Evolutionary conservation across 2,797 vertebrate genomes (phyloP).

Genomic region (Linurgus olivaceus): DNA sequence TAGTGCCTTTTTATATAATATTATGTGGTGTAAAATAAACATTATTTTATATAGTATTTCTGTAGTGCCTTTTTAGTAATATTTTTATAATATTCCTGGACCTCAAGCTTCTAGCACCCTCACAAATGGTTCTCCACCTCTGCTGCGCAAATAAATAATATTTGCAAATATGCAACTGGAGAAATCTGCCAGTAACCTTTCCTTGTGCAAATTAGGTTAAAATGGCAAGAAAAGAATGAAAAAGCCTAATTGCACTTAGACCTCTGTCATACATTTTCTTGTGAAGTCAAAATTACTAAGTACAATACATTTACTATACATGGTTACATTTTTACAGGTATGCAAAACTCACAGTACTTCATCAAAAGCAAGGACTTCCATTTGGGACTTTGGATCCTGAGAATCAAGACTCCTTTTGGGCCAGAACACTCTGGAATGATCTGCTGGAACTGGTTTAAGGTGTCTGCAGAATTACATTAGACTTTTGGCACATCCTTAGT

Average conservation of each 20-base stretch:
- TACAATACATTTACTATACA: neutral
- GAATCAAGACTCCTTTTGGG: neutral
- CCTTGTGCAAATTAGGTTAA: neutral
- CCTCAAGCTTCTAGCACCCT: neutral
- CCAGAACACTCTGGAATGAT: neutral
- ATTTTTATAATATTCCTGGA: neutral
- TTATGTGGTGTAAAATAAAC: neutral
- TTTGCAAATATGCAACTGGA: neutral
- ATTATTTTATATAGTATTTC: neutral
- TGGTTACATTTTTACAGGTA: neutral
- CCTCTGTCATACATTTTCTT: neutral
- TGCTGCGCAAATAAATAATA: neutral
- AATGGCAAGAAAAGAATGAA: neutral
- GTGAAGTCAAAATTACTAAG: neutral
- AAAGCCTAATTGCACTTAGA: neutral
- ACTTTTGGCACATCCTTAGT: conserved; percentile 9
- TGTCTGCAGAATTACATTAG: neutral
- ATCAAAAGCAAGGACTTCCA: neutral
- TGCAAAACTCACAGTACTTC: neutral
- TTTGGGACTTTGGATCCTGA: neutral
- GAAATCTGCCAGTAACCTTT: neutral
- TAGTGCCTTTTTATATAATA: neutral
- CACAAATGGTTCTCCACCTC: neutral
- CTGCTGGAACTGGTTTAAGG: neutral
- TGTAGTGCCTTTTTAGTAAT: neutral